These are phyloP conservation scores for Acronicta alni DNA, from an alignment of 2,888 invertebrate genomes.

Conservation along the genomic window DNA sequence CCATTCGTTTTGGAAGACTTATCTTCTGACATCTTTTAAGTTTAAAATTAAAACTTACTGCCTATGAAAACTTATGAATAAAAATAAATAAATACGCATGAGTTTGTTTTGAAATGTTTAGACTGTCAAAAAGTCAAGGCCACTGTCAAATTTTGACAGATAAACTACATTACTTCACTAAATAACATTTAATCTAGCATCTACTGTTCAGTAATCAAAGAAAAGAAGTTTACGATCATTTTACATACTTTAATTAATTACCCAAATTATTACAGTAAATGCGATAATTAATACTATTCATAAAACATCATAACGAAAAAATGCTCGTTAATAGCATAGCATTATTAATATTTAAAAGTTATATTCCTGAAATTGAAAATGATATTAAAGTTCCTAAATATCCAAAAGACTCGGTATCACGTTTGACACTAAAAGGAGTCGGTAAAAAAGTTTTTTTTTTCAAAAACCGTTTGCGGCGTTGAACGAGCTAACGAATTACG, in stretches of 20 bases:
- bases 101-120: slow-evolving; percentile 35
- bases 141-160: background rate
- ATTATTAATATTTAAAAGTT: too few species aligned
- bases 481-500: background rate
- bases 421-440: slow-evolving; percentile 17
- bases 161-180: too few species aligned
- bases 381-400: too few species aligned
- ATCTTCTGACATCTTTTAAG: slow-evolving; percentile 72
- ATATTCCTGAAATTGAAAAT: too few species aligned
- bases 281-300: too few species aligned
- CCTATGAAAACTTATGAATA: background rate
- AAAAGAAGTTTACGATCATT: background rate
- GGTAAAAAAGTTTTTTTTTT: slow-evolving; percentile 28
- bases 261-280: too few species aligned
- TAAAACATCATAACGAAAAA: too few species aligned
- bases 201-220: too few species aligned
- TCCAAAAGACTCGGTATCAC: slow-evolving; percentile 9
- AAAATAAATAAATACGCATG: slow-evolving; percentile 5
- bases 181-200: too few species aligned
- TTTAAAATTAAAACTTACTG: background rate
- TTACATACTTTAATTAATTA: too few species aligned
- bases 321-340: too few species aligned
- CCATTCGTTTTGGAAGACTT: slow-evolving; percentile 73
- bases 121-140: slow-evolving; percentile 5
- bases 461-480: slow-evolving; percentile 14